Conservation (phyloP, 2,888 invertebrate species). For the Zelleria hepariella region DNA sequence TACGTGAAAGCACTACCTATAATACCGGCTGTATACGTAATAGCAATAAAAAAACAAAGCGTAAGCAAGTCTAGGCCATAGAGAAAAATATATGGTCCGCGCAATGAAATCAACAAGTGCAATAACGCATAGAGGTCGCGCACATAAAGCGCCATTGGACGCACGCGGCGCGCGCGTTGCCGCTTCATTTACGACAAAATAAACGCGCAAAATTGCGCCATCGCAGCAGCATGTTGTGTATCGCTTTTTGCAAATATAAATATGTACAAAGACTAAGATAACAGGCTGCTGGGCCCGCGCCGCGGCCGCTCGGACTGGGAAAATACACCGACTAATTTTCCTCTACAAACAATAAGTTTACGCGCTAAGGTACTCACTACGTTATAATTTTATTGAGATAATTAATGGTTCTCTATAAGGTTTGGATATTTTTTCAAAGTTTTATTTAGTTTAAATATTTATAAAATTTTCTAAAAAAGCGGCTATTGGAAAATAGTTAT, state of each 20-base stretch:
- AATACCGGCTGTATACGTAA: too few relatives aligned
- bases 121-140: neutral
- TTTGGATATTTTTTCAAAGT: too few relatives aligned
- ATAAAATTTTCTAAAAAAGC: too few relatives aligned
- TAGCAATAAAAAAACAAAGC: too few relatives aligned
- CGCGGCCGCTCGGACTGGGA: neutral
- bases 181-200: neutral
- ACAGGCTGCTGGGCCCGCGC: neutral
- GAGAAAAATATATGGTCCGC: neutral
- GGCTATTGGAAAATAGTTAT: too few relatives aligned
- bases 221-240: neutral
- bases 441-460: too few relatives aligned
- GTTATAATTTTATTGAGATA: too few relatives aligned
- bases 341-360: neutral
- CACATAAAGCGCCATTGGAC: neutral
- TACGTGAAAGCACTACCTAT: too few relatives aligned
- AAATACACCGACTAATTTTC: neutral
- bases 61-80: too few relatives aligned
- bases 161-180: neutral
- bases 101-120: neutral
- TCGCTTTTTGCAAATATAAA: neutral
- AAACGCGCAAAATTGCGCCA: neutral
- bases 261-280: neutral
- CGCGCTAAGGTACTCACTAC: neutral
- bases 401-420: too few relatives aligned